Evolutionary conservation across 2,797 vertebrate species (phyloP), one percentile per base, ranked within the genome.

Genomic region (Anisognathus igniventris): DNA sequence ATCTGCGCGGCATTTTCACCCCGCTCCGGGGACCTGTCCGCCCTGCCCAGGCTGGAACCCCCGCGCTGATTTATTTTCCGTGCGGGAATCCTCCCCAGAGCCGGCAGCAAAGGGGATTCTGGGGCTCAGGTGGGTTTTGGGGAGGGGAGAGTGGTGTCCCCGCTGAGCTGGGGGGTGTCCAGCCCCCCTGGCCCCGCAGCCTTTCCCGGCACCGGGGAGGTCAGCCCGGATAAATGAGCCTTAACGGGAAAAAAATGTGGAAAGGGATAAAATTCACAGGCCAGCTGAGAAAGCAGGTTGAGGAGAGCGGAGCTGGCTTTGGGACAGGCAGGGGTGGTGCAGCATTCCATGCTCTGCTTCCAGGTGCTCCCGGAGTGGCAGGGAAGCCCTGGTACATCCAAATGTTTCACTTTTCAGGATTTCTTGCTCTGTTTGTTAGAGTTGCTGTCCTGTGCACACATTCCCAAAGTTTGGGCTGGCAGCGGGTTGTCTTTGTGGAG

Each of bases 251-350:
- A 92, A 94, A 88, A 94, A 71, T 0, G 31, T 64, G 86, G 42
- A 31, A 80, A 80, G 57, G 90, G 70, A 73, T 92, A 85, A 93
- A 96, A 91, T 74, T 60, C 88, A 33, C 24, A 6, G 30, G 50
- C 47, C 95, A 92, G 92, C 90, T 90, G 86, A 88, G 79, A 91
- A 91, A 94, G 82, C 92, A 92, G 39, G 25, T 28, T 40, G 65
- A 18, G 11, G 13, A 11, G 30, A 56, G 2, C 3, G 71, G 54
- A 68, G 30, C 22, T 54, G 2, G 44, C 51, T 78, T 35, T 8
- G 4, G 48, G 37, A 20, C 7, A 9, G 60, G 73, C 72, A 64
- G 50, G 45, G 51, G 7, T 50, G 28, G 28, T 28, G 31, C 48
- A 24, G 47, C 2, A 1, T 42, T 61, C 77, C 7, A 0, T 33